These are phyloP conservation scores for Eulacestoma nigropectus DNA, from an alignment of 2,113 vertebrate species.

Conservation along the genomic window DNA sequence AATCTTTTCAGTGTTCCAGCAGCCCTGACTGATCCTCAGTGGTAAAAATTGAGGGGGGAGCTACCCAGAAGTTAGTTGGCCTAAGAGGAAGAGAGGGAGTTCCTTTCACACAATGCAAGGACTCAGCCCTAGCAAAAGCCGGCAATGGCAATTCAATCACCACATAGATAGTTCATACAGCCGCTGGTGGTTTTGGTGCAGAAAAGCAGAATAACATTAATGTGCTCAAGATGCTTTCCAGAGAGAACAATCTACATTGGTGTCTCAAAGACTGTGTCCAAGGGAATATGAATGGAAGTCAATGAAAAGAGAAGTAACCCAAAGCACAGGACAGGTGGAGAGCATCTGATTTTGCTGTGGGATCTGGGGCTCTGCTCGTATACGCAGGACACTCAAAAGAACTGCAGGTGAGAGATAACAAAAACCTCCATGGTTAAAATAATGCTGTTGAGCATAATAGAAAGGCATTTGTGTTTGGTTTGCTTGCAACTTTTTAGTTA, in stretches of 20 bases:
- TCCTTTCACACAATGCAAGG: neutral
- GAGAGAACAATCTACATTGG: neutral
- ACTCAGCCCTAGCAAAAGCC: neutral
- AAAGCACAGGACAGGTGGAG: neutral
- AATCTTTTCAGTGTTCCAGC: neutral
- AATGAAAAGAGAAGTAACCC: neutral
- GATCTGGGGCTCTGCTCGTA: neutral
- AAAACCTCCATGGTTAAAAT: neutral
- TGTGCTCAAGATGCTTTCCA: neutral
- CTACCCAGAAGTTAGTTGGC: neutral
- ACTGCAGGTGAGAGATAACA: neutral
- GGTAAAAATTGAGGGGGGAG: neutral
- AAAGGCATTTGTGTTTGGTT: neutral
- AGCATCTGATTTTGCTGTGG: neutral
- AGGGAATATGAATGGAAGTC: neutral
- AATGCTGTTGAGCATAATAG: neutral
- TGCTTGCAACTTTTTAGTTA: neutral
- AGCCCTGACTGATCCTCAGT: neutral
- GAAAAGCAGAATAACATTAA: neutral
- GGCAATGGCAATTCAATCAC: neutral
- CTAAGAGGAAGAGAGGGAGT: neutral
- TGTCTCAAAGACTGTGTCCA: neutral
- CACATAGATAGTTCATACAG: neutral
- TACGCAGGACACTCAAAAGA: neutral
- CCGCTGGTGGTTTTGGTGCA: neutral